Evolutionary conservation across 2,888 invertebrate genomes (phyloP), one percentile per base, ranked within the genome.

Genomic region (Melieria crassipennis): DNA sequence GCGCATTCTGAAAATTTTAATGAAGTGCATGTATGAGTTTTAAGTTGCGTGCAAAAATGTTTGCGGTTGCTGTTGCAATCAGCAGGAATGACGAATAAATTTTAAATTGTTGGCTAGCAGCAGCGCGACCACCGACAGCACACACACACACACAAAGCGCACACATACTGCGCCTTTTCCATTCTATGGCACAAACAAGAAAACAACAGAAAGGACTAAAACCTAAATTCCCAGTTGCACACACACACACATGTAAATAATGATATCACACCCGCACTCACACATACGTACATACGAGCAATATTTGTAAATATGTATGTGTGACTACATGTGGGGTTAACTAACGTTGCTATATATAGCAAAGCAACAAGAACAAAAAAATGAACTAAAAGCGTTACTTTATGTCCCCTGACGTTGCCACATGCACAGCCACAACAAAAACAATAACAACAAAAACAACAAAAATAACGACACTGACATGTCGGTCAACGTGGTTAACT

Each of bases 181-280:
- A 30, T 30, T 30, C 30, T 30, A 30, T 30, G 30, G 30, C 3
- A 30, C 30, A 30, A 30, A 30, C 30, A 30, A 30, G 2, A 30
- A 30, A 30, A 30, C 30, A 30, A 30, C 30, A 30, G 30, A 30
- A 30, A 30, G 30, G 30, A 30, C 30, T 30, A 30, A 30, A 30
- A 30, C 30, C 30, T 30, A 30, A 30, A 30, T 30, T 30, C 30
- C 30, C 30, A 30, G 30, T 30, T 30, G 30, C 30, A 58, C 57
- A 58, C 30, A 66, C 65, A 57, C 16, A 57, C 16, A 57, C 77
- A 75, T 71, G 71, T 75, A 74, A 55, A 66, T 48, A 69, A 11
- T 67, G 62, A 67, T 70, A 57, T 52, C 30, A 9, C 52, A 60
- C 46, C n/a, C 9, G 48, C 58, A 66, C 60, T 43, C 45, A 60